phyloP scores from a whole-genome alignment of 2,888 invertebrate genomes.

The Drosophila picticornis region DNA sequence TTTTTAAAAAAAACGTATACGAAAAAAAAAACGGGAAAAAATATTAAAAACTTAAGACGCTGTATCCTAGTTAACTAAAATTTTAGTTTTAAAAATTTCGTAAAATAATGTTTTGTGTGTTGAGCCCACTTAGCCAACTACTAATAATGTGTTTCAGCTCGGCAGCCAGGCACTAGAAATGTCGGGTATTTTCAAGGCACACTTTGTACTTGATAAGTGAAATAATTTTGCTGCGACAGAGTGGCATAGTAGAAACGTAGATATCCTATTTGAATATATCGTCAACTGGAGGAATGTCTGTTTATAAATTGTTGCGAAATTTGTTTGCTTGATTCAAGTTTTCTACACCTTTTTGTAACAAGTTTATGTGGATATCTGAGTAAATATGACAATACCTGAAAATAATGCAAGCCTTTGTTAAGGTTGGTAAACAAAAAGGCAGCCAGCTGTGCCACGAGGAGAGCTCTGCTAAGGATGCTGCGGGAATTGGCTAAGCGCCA shows the following conservation, averaged over 20 bases:
- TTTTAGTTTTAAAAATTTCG: background rate
- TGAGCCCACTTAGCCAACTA: background rate
- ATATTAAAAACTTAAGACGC: background rate
- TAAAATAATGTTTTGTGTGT: background rate
- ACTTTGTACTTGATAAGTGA: background rate
- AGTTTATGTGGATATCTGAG: conserved; percentile 52
- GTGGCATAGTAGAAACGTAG: background rate
- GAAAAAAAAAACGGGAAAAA: background rate
- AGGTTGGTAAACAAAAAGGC: conserved; percentile 68
- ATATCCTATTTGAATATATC: background rate
- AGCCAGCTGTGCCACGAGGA: conserved; percentile 37
- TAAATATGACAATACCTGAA: conserved; percentile 30
- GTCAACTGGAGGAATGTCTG: conserved; percentile 2
- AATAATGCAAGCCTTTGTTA: conserved; percentile 54
- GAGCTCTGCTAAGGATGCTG: conserved; percentile 27
- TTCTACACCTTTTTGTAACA: conserved; percentile 31
- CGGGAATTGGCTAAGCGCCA: conserved; percentile 67
- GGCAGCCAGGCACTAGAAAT: background rate
- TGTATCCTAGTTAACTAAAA: background rate
- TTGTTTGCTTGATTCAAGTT: conserved; percentile 26
- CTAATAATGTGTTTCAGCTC: background rate
- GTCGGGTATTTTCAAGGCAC: background rate
- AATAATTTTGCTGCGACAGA: background rate
- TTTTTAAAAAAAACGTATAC: background rate
- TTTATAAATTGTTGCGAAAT: conserved; percentile 25